A percentile compares a stretch with the other conserved stretches of the same genome.
phyloP scores from a whole-genome alignment of 2,888 invertebrate genomes.

The Elysia crispata region DNA sequence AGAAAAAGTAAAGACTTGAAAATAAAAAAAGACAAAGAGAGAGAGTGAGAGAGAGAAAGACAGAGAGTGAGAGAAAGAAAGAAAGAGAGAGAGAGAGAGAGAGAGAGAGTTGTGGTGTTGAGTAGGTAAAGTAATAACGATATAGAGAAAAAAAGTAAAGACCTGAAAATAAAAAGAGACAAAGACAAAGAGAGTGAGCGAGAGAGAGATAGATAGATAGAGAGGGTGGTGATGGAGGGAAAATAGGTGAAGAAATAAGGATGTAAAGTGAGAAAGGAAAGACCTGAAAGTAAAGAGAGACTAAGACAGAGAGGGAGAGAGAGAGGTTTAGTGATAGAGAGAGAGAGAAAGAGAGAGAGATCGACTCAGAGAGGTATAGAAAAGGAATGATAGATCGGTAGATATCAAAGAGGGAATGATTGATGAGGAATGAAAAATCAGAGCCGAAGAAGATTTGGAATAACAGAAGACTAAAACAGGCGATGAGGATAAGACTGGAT shows the following conservation, averaged over 20 bases:
- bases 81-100: background rate
- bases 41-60: too few species aligned
- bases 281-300: background rate
- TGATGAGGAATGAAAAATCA: too few species aligned
- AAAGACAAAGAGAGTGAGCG: background rate
- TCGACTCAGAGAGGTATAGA: background rate
- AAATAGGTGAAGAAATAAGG: background rate
- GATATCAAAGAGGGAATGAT: too few species aligned
- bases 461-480: too few species aligned
- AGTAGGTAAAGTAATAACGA: background rate
- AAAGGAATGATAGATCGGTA: background rate
- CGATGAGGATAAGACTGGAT: too few species aligned
- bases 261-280: background rate
- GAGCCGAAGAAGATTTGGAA: too few species aligned
- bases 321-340: background rate
- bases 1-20: too few species aligned
- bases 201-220: background rate
- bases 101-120: background rate
- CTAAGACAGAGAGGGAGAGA: background rate
- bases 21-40: too few species aligned
- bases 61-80: background rate
- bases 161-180: background rate
- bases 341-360: background rate
- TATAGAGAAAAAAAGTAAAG: background rate
- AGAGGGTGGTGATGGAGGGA: background rate